A percentile compares a stretch with the other conserved stretches of the same genome.
phyloP scores from a whole-genome alignment of 1,140 invertebrate genomes.

The Drosophila melanogaster region DNA sequence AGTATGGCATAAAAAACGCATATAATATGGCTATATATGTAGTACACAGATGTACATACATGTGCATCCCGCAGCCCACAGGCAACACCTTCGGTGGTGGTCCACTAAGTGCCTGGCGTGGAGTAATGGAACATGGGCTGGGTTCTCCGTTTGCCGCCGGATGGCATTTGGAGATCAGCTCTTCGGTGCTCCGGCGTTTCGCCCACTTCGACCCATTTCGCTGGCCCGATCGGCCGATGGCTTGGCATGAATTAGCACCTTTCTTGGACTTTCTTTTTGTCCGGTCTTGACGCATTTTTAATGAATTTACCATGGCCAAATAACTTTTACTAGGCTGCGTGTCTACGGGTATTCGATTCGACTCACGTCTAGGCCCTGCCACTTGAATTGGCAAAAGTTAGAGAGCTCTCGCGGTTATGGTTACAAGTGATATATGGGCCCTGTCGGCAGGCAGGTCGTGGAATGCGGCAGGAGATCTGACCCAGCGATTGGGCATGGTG shows the following conservation, averaged over 20 bases:
- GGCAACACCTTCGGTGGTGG: constrained; percentile 73
- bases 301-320: constrained; percentile 75
- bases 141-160: constrained; percentile 22
- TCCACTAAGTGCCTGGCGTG: constrained; percentile 59
- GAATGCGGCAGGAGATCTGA: constrained; percentile 38
- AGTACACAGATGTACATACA: constrained; percentile 22
- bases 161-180: not conserved
- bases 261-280: constrained; percentile 78
- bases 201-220: constrained; percentile 69
- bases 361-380: constrained; percentile 52
- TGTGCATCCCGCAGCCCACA: constrained; percentile 47
- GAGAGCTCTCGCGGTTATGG: constrained; percentile 3
- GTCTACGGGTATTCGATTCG: constrained; percentile 9
- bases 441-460: not conserved
- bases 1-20: constrained; percentile 72
- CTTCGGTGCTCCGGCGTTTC: constrained; percentile 6
- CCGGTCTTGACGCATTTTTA: constrained; percentile 74
- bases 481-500: constrained; percentile 23
- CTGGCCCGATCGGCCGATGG: constrained; percentile 58
- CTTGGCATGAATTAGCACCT: constrained; percentile 75
- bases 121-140: constrained; percentile 44
- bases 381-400: constrained; percentile 36
- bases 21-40: constrained; percentile 38
- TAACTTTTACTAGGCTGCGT: constrained; percentile 72
- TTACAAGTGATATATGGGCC: constrained; percentile 36